phyloP scores from a whole-genome alignment of 2,888 invertebrate species.

The Drosophila prostipennis region DNA sequence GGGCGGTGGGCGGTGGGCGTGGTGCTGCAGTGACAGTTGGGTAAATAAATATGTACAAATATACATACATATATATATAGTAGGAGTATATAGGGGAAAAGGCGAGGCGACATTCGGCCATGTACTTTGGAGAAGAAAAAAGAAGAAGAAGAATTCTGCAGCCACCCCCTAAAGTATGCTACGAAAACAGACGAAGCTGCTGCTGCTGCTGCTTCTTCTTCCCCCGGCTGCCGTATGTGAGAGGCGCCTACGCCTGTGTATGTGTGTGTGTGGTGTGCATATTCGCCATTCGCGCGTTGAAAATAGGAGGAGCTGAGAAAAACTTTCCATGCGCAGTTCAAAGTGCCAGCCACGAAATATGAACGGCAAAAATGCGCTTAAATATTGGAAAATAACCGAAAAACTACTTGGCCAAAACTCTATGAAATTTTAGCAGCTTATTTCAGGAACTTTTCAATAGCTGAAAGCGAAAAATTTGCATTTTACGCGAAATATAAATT shows the following conservation, averaged over 20 bases:
- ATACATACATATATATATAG: too few species aligned
- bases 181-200: constrained; percentile 74
- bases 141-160: constrained; percentile 54
- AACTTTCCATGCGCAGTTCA: constrained; percentile 76
- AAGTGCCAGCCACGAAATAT: constrained; percentile 29
- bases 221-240: constrained; percentile 58
- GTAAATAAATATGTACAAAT: constrained; percentile 62
- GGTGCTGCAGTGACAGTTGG: constrained; percentile 71
- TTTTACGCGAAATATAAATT: constrained; percentile 1
- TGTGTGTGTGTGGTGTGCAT: constrained; percentile 55
- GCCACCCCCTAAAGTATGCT: constrained; percentile 79
- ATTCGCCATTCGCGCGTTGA: constrained; percentile 80
- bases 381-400: constrained; percentile 10
- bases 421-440: neutral
- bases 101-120: constrained; percentile 28
- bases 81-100: neutral
- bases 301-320: constrained; percentile 82
- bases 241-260: constrained; percentile 58
- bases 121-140: constrained; percentile 53
- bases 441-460: neutral
- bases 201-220: constrained; percentile 33
- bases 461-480: neutral
- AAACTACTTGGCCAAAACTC: constrained; percentile 6
- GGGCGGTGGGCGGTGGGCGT: constrained; percentile 40
- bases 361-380: constrained; percentile 13